Conservation (phyloP, 1,140 invertebrate genomes). For the Phenacoccus solenopsis region DNA sequence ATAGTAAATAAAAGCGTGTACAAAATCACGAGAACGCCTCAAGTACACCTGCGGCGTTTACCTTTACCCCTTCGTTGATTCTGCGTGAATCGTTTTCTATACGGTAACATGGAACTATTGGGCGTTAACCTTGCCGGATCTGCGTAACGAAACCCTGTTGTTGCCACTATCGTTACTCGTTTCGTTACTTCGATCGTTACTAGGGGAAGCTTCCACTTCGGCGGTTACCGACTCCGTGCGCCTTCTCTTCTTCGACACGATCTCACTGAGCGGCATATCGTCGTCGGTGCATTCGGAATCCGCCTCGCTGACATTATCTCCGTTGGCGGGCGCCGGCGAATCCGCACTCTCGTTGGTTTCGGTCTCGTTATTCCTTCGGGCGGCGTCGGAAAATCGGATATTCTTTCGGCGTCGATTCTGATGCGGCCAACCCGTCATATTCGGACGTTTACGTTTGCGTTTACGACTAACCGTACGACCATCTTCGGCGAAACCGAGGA, state of each 20-base stretch:
- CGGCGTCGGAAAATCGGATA: neutral
- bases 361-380: neutral
- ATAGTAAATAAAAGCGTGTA: too few species aligned
- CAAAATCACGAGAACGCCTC: too few species aligned
- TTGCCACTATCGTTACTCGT: neutral
- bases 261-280: neutral
- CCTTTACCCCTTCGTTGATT: neutral
- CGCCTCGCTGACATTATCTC: neutral
- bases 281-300: constrained; percentile 8
- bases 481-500: constrained; percentile 13
- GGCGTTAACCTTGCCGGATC: neutral
- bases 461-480: constrained; percentile 14
- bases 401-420: constrained; percentile 8
- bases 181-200: neutral
- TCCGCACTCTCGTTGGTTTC: neutral
- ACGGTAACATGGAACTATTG: neutral
- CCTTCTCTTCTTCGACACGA: neutral
- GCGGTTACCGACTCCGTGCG: neutral
- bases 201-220: neutral
- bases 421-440: constrained; percentile 24
- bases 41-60: too few species aligned
- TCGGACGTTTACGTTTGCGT: constrained; percentile 22
- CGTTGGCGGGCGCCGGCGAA: neutral
- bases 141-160: neutral
- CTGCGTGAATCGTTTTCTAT: neutral